These are phyloP conservation scores for Scaptomyza hsui DNA, from an alignment of 1,140 invertebrate genomes.

Conservation along the genomic window DNA sequence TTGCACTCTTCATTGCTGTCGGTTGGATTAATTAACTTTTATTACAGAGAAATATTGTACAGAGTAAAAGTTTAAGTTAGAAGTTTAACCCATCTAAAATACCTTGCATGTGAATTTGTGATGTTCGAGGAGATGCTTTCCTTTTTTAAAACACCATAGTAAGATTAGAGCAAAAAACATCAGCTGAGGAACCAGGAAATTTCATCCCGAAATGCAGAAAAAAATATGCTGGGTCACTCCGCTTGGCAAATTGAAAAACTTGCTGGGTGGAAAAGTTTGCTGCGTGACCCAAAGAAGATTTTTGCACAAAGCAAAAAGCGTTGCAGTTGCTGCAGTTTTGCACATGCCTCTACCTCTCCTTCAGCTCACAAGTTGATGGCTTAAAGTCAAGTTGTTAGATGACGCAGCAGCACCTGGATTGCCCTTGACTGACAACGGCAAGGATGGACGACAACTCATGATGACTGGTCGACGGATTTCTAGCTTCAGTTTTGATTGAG, in stretches of 20 bases:
- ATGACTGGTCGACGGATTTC: background rate
- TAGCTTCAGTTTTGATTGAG: conserved; percentile 1
- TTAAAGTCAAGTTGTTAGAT: background rate
- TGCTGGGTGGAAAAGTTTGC: conserved; percentile 58
- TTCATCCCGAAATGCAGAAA: conserved; percentile 27
- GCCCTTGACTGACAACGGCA: conserved; percentile 2
- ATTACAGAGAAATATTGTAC: too few relatives aligned
- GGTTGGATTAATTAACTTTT: too few relatives aligned
- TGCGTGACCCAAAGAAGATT: conserved; percentile 44
- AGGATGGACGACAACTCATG: conserved; percentile 7
- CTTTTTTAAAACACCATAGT: too few relatives aligned
- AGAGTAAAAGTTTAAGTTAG: too few relatives aligned
- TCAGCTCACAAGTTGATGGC: too few relatives aligned
- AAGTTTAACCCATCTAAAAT: too few relatives aligned
- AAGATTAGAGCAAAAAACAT: background rate
- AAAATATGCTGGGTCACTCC: conserved; percentile 43
- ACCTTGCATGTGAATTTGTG: too few relatives aligned
- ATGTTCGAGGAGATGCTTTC: too few relatives aligned
- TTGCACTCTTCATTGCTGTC: too few relatives aligned
- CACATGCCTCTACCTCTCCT: too few relatives aligned
- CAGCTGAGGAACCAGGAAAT: conserved; percentile 24
- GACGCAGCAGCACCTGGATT: conserved; percentile 28
- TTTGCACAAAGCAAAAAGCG: background rate
- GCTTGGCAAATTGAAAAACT: conserved; percentile 70
- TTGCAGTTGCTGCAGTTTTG: conserved; percentile 8